Base-by-base conservation (phyloP, 2,113 vertebrate species). In the Siniperca chuatsi region DNA sequence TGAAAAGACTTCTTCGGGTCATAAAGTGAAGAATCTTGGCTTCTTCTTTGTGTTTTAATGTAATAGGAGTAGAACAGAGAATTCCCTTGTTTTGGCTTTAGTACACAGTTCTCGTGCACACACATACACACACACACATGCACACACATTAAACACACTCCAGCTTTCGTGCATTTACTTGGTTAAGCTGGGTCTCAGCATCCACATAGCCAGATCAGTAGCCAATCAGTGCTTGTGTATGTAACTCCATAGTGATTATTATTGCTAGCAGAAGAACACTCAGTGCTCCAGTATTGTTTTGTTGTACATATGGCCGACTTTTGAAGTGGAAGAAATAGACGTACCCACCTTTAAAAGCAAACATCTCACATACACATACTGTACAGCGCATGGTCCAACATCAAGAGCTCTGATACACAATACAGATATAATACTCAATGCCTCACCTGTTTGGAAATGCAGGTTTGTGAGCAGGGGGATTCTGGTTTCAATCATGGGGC, bases 1-100 rank as follows among this genome's bases (percentile, higher is more conserved):
- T 88, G 65, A 89, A 89, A 86, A 72, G 79, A 70, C 35, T 65
- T 75, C 83, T 50, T n/a, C 8, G 21, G 77, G 88, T 91, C 91
- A 82, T 89, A 79, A 90, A 92, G 64, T 83, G 62, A 86, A 73
- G 86, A 85, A 87, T 90, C 81, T 76, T 1, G 13, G 75, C 61
- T 82, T 81, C 74, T 23, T 82, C 85, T 88, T 75, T 91, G 83
- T 91, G 72, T 67, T 81, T 79, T 69, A 54, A 83, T 85, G 76
- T 70, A 81, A 85, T 58, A 71, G 46, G 42, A 69, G 48, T 12
- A 4, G n/a, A 67, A 89, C 84, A 87, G 54, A 82, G 85, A 23
- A 0, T 69, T 0, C 57, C 42, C 60, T 85, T 90, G 82, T 92
- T 77, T 20, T 15, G 44, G 54, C 21, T 58, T 73, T 33, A 16